A percentile compares a stretch with the other conserved stretches of the same genome.
phyloP scores from a whole-genome alignment of 2,888 invertebrate species.

The Saturnia japonica region DNA sequence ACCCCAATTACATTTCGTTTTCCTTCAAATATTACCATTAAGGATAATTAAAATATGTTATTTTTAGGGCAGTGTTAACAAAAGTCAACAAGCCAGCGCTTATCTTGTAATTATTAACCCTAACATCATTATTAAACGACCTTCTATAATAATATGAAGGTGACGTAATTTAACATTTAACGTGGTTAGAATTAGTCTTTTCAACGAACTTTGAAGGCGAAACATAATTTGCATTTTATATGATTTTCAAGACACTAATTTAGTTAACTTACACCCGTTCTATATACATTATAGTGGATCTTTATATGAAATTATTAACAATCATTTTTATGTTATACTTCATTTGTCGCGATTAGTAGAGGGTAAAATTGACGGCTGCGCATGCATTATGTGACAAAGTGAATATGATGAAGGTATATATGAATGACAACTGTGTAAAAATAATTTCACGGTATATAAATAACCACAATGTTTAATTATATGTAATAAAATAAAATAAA shows the following conservation, averaged over 20 bases:
- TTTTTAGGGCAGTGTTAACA: neutral
- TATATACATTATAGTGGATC: neutral
- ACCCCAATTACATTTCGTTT: slow-evolving; percentile 37
- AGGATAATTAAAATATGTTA: neutral
- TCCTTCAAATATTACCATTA: slow-evolving; percentile 21
- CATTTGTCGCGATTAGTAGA: too few relatives aligned
- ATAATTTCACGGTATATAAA: too few relatives aligned
- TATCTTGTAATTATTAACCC: slow-evolving; percentile 10
- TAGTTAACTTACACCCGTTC: neutral
- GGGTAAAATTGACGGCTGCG: neutral
- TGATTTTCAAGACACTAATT: neutral
- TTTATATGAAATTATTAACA: neutral
- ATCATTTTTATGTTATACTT: neutral
- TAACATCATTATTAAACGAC: slow-evolving; percentile 7
- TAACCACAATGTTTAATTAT: too few relatives aligned
- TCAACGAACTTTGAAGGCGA: neutral
- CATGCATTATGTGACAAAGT: neutral
- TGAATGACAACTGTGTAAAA: too few relatives aligned
- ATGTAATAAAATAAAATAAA: too few relatives aligned
- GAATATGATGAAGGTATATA: too few relatives aligned
- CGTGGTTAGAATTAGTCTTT: neutral
- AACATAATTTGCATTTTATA: neutral
- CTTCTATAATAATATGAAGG: slow-evolving; percentile 3
- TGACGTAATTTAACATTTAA: slow-evolving; percentile 5
- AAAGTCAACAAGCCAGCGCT: neutral